Evolutionary conservation across 2,113 vertebrate species (phyloP).

Genomic region (Triplophysa siluroides): DNA sequence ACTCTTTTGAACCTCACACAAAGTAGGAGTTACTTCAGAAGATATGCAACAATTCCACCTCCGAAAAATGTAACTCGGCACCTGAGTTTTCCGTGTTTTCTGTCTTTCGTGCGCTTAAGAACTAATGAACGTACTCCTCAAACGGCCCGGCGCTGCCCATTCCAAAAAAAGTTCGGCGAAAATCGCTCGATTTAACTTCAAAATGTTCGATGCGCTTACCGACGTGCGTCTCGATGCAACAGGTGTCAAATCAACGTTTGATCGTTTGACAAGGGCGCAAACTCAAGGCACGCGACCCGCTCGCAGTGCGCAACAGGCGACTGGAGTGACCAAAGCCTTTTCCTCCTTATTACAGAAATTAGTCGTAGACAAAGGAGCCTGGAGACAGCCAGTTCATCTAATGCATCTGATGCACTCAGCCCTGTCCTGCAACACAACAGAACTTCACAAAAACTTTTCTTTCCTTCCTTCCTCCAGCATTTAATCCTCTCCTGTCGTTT

Average conservation of each 20-base stretch:
- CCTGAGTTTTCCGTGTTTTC: background rate
- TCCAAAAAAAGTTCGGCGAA: background rate
- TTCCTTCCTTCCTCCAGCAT: background rate
- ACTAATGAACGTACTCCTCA: background rate
- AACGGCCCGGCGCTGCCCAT: slow-evolving; percentile 15
- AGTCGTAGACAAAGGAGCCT: slow-evolving; percentile 23
- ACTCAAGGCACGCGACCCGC: slow-evolving; percentile 23
- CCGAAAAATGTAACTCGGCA: slow-evolving; percentile 3
- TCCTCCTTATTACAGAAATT: slow-evolving; percentile 34
- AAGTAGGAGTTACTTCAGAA: slow-evolving; percentile 26
- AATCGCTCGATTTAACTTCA: background rate
- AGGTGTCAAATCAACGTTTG: slow-evolving; percentile 50
- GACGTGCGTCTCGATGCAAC: slow-evolving; percentile 30
- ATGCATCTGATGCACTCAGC: background rate
- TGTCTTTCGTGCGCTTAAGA: slow-evolving; percentile 10
- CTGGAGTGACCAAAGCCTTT: background rate
- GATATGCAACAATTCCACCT: slow-evolving; percentile 40
- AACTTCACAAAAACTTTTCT: background rate
- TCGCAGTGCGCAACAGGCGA: background rate
- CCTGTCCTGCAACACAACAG: too few relatives aligned
- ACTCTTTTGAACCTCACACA: slow-evolving; percentile 13
- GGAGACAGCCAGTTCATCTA: slow-evolving; percentile 19
- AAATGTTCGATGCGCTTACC: background rate
- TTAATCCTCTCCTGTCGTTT: slow-evolving; percentile 22
- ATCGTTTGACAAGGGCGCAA: slow-evolving; percentile 13